Evolutionary conservation across 2,113 vertebrate species (phyloP), one percentile per base, ranked within the genome.

Genomic region (Poeciliopsis prolifica): DNA sequence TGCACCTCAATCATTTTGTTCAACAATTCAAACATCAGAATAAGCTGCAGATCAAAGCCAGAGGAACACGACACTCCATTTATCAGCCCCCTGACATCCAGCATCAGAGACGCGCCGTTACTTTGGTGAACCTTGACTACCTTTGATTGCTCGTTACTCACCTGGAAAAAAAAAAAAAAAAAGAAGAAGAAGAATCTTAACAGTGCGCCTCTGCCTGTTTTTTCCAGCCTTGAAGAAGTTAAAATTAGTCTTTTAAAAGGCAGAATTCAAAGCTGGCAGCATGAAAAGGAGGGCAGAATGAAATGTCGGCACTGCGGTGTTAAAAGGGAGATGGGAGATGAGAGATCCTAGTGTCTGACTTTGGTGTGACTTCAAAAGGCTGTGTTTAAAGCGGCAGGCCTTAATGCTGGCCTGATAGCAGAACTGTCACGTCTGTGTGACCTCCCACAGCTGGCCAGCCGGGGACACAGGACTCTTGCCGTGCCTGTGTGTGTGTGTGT

Each of bases 331-430:
- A 92, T 90, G 87, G 86, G 87, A 94, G 93, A 95, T 94, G 93
- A 94, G 92, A 95, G 93, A 94, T 94, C 87, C 91, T 77, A 82
- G 90, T 90, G 90, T 90, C 88, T 92, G 91, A 94, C 93, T 94
- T 94, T 95, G 94, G 94, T 95, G 93, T 89, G 92, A 93, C 94
- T 94, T 94, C 94, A 95, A 95, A 95, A 86, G 88, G 75, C 86
- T 88, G 88, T 92, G 92, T 93, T 93, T 93, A 91, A 94, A 93
- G 92, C 91, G 86, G 86, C 90, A 88, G 90, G 90, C 89, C 93
- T 91, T 93, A 93, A 94, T 93, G 90, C 90, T 86, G 92, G 86
- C 87, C 88, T 85, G 92, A 94, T 93, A 93, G 93, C 92, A 87
- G 65, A 77, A 90, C 92, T 88, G 87, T 88, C 86, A 88, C 87